Evolutionary conservation across 2,113 vertebrate genomes (phyloP), one percentile per base, ranked within the genome.

Genomic region (Etia nguti): DNA sequence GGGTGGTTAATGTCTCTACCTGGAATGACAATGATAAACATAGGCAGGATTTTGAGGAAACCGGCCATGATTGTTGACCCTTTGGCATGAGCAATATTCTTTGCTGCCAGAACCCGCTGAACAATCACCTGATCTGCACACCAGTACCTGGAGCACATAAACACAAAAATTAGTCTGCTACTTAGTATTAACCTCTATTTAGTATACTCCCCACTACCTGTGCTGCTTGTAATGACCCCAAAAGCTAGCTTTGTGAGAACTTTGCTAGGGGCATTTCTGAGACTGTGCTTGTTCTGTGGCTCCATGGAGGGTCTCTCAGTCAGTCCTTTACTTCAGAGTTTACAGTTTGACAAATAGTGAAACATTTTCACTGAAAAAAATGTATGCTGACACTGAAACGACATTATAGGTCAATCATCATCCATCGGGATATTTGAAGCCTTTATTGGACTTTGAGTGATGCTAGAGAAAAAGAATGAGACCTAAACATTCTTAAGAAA

Each of bases 61-160:
- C 98, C 98, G 10, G 98, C 98, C 98, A 99, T 98, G 36, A 99
- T 94, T 11, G 98, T 99, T 4, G 98, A 96, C 80, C 97, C 98
- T 94, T 99, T 99, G 90, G 98, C 98, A 18, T 99, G 98, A 82
- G 95, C 96, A 13, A 99, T 96, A 94, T 98, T 99, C 92, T 98
- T 98, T 13, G 98, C 98, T 2, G 98, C 98, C 83, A 99, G 94
- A 6, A 98, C 97, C 41, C 98, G 95, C 94, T 99, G 98, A 9
- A 99, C 98, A 18, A 99, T 98, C 90, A 99, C 98, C 90, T 99
- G 98, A 95, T 99, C 98, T 0, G 98, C 96, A 91, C 98, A 99
- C 98, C 98, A 99, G 95, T 99, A 95, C 94, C 94, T 95, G 52
- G 13, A 86, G 86, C 11, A 85, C 2, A 88, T 0, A 55, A 2